Base-by-base conservation (phyloP, 2,797 vertebrate species). In the Dallia pectoralis region DNA sequence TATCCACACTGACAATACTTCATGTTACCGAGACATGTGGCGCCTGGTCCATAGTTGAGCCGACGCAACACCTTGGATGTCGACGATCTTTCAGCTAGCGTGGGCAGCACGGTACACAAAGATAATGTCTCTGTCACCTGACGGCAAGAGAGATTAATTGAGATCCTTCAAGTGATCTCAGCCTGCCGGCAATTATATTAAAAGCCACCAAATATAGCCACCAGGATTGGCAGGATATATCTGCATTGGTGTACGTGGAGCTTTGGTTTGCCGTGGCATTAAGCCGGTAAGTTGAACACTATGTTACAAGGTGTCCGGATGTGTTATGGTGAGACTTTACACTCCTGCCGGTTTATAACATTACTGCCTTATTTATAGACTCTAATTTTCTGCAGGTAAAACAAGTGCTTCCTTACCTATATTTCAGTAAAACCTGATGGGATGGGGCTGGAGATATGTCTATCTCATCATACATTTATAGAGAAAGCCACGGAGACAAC, bases 111-210 rank as follows among this genome's bases (percentile, higher is more conserved):
- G 87, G 88, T 89, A 84, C 89, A 88, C 88, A 89, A 79, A 87
- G 87, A 85, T 87, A 88, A 87, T 87, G 86, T 49, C 90, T 87
- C 29, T 56, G 86, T 90, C 87, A 87, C 87, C 86, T 90, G 89
- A 89, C 89, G 89, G 91, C 88, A 91, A 92, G 88, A 91, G 89
- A 92, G 90, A 92, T 91, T 87, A 91, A 92, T 74, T 88, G 84
- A 91, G 91, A 91, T 91, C 88, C 86, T 89, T 81, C 83, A 84
- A 85, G 84, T 87, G 90, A 91, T 92, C 89, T 91, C 84, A 85
- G 87, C 82, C 84, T 82, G 88, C 87, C 87, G 90, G 87, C 78
- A 82, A 88, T 90, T 90, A 89, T 89, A 89, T 91, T 90, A 88
- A 87, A 89, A 90, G 91, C n/a, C n/a, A n/a, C n/a, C n/a, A n/a